Conservation (phyloP, 2,888 invertebrate genomes). For the Trichogramma evanescens region DNA sequence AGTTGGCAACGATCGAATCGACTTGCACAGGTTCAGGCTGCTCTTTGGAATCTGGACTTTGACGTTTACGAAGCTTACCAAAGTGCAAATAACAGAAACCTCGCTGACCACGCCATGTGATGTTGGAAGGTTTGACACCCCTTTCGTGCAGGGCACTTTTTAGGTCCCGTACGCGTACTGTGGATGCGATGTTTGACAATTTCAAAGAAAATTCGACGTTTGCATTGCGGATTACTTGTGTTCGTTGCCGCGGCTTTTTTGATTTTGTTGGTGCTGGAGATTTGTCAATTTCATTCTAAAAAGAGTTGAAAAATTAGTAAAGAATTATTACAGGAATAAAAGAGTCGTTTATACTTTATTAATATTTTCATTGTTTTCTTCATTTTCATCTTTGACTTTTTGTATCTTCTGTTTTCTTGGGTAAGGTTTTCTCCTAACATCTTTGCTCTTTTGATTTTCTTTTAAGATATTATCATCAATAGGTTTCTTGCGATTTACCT, state of each 20-base stretch:
- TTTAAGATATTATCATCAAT: constrained; percentile 8
- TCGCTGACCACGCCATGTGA: constrained; percentile 58
- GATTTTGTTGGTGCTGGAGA: constrained; percentile 11
- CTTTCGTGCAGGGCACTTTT: constrained; percentile 67
- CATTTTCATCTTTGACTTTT: constrained; percentile 35
- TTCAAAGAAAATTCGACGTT: constrained; percentile 55
- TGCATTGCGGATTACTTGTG: constrained; percentile 31
- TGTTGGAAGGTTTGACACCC: constrained; percentile 68
- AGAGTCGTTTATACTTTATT: constrained; percentile 22
- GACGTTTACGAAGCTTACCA: constrained; percentile 51
- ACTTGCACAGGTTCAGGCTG: constrained; percentile 43
- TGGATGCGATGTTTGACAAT: constrained; percentile 67
- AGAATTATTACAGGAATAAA: not conserved
- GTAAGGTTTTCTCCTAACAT: constrained; percentile 22
- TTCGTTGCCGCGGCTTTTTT: constrained; percentile 28
- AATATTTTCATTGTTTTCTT: constrained; percentile 34
- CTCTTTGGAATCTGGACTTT: constrained; percentile 21
- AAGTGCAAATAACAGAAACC: constrained; percentile 71
- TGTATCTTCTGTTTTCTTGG: constrained; percentile 25
- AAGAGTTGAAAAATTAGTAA: not conserved
- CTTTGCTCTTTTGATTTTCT: constrained; percentile 21
- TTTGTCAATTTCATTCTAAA: not conserved
- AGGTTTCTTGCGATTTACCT: constrained; percentile 12
- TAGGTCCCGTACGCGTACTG: constrained; percentile 66
- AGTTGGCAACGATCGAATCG: constrained; percentile 49